phyloP scores from a whole-genome alignment of 2,888 invertebrate genomes.

The Alcis repandata region DNA sequence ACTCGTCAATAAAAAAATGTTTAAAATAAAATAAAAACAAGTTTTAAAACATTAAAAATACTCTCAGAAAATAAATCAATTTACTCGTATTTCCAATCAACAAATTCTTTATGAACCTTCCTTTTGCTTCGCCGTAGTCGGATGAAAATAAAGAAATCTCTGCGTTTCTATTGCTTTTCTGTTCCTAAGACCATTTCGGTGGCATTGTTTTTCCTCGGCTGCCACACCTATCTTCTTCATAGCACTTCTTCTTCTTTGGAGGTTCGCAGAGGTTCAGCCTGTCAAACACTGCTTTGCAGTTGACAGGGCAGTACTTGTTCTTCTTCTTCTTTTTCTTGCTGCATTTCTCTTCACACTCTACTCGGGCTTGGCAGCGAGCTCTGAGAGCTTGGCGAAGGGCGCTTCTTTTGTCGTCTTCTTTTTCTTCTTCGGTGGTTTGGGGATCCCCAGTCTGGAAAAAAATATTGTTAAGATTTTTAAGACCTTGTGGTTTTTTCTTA shows the following conservation, averaged over 20 bases:
- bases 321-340: background rate
- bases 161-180: no score
- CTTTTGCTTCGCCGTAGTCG: no score
- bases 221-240: conserved; percentile 2
- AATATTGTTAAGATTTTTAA: background rate
- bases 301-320: conserved; percentile 4
- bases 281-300: conserved; percentile 28
- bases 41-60: no score
- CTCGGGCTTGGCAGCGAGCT: conserved; percentile 14
- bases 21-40: no score
- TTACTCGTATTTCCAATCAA: no score
- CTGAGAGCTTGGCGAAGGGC: conserved; percentile 5
- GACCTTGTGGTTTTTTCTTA: background rate
- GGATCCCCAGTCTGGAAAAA: conserved; percentile 7
- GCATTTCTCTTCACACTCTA: conserved; percentile 20
- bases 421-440: background rate
- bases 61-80: no score
- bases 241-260: background rate
- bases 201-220: conserved; percentile 27
- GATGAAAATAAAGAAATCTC: no score
- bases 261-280: conserved; percentile 19
- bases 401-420: conserved; percentile 1
- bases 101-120: no score
- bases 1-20: no score
- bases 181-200: conserved; percentile 2